A percentile compares a stretch with the other conserved stretches of the same genome.
Conservation (phyloP, 2,113 vertebrate genomes). For the Macroglossus sobrinus region DNA sequence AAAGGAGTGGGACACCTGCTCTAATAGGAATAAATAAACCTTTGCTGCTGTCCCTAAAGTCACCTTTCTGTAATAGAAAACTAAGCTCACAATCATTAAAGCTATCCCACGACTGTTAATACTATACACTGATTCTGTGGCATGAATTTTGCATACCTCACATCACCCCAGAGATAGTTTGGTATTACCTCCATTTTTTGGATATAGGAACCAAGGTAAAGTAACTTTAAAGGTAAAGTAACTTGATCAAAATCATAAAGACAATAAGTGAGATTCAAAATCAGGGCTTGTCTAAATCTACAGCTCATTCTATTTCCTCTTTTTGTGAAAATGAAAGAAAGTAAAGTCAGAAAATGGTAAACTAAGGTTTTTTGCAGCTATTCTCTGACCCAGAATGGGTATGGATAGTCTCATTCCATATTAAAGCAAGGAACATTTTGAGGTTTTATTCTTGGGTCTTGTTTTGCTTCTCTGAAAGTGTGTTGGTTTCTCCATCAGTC, state of each 20-base stretch:
- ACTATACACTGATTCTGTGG: neutral
- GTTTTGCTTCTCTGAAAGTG: neutral
- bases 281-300: neutral
- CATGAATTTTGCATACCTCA: neutral
- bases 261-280: neutral
- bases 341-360: neutral
- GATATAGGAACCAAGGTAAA: neutral
- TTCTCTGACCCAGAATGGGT: neutral
- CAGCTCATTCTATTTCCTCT: neutral
- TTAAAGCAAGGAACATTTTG: neutral
- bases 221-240: neutral
- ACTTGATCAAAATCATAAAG: neutral
- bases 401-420: neutral
- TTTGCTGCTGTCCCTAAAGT: neutral
- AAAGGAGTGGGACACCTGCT: neutral
- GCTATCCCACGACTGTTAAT: neutral
- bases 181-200: neutral
- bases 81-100: neutral
- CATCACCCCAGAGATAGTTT: neutral
- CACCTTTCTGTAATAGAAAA: neutral
- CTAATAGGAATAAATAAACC: neutral
- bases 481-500: neutral
- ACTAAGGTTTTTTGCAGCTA: neutral
- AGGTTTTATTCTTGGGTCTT: neutral
- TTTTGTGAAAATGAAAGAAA: conserved; percentile 3